Percentiles rank a stretch among this genome's conserved stretches.
Conservation (phyloP, 2,888 invertebrate genomes). For the Cantharis lateralis region DNA sequence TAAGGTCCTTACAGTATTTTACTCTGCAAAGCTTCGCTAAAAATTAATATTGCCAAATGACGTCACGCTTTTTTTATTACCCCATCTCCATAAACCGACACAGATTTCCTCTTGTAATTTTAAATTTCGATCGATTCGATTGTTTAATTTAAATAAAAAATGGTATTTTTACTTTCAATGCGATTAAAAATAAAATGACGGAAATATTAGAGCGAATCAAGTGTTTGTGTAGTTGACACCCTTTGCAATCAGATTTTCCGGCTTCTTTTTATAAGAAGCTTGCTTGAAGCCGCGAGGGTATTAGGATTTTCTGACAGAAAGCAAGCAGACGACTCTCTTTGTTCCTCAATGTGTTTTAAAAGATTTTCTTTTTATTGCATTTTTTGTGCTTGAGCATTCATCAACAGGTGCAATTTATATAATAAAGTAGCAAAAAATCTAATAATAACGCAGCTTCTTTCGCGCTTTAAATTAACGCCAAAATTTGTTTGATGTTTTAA, state of each 20-base stretch:
- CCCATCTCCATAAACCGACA: neutral
- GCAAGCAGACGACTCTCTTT: conserved; percentile 19
- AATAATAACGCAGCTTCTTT: neutral
- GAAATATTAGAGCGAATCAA: conserved; percentile 49
- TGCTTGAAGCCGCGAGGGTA: conserved; percentile 22
- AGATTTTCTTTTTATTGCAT: conserved; percentile 12
- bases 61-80: neutral
- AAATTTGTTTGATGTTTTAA: neutral
- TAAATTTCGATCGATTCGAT: neutral
- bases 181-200: conserved; percentile 49
- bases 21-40: conserved; percentile 19
- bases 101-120: neutral
- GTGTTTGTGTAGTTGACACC: conserved; percentile 55
- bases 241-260: conserved; percentile 52
- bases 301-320: conserved; percentile 15
- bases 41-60: conserved; percentile 21
- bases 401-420: conserved; percentile 8
- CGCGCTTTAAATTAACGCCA: neutral
- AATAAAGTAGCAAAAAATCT: neutral
- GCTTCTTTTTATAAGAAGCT: conserved; percentile 41
- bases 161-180: conserved; percentile 30
- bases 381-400: neutral
- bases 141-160: neutral
- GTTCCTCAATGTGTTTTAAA: conserved; percentile 11
- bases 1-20: conserved; percentile 29